phyloP scores from a whole-genome alignment of 1,140 invertebrate species.

The Drosophila bocqueti region DNA sequence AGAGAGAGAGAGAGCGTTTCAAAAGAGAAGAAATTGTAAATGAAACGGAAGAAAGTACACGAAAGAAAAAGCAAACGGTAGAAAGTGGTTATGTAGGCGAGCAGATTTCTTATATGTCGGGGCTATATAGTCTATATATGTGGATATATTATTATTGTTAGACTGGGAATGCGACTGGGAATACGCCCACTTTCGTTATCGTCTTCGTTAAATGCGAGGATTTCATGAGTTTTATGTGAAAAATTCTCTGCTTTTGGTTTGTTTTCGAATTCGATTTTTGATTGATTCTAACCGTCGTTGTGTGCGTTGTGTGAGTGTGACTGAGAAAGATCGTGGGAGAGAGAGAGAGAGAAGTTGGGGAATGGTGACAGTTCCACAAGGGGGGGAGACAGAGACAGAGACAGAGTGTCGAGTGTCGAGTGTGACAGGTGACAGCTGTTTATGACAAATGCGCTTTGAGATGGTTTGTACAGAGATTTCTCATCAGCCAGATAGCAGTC shows the following conservation, averaged over 20 bases:
- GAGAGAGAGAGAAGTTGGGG: slow-evolving; percentile 3
- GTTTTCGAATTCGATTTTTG: slow-evolving; percentile 2
- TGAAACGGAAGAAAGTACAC: slow-evolving; percentile 74
- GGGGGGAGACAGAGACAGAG: slow-evolving; percentile 5
- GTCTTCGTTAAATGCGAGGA: slow-evolving; percentile 7
- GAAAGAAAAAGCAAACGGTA: slow-evolving; percentile 67
- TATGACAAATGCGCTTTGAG: slow-evolving; percentile 26
- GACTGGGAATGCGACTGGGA: not conserved
- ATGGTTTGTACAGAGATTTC: slow-evolving; percentile 34
- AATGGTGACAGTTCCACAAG: not conserved
- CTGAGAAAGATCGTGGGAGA: slow-evolving; percentile 6
- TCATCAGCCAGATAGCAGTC: slow-evolving; percentile 7
- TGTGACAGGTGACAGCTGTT: slow-evolving; percentile 10
- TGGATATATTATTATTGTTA: slow-evolving; percentile 5
- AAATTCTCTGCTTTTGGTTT: slow-evolving; percentile 8
- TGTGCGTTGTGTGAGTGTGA: slow-evolving; percentile 2
- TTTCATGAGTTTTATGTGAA: slow-evolving; percentile 16
- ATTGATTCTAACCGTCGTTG: slow-evolving; percentile 16
- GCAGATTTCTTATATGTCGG: slow-evolving; percentile 52
- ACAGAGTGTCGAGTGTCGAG: not conserved
- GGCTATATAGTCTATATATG: slow-evolving; percentile 13
- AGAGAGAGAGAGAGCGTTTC: slow-evolving; percentile 51
- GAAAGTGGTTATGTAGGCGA: slow-evolving; percentile 71
- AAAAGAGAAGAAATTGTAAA: slow-evolving; percentile 79
- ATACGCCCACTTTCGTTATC: slow-evolving; percentile 5